Base-by-base conservation (phyloP, 2,797 vertebrate genomes). In the Falco peregrinus region DNA sequence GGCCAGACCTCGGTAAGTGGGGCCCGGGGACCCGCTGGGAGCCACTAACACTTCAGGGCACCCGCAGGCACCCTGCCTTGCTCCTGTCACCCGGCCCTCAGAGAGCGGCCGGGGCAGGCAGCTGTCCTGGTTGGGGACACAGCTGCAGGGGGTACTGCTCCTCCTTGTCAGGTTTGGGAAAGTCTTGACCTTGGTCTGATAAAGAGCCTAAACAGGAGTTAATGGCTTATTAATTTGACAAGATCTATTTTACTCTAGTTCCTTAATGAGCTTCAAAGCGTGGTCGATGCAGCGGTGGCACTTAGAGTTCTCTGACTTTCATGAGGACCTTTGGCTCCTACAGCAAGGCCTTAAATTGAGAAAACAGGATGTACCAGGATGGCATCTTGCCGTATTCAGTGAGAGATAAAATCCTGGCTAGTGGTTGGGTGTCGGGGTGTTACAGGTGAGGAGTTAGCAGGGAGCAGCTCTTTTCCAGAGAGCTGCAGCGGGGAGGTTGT, bases 1-100 rank as follows among this genome's bases (percentile, higher is more conserved):
- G 95, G 98, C 82, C 99, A 99, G 96, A 98, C 98, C 95, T 99
- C 99, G 91, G 99, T 99, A 95, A 98, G 98, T 31, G 33, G 29
- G 15, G 53, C 28, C 28, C 6, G 59, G 24, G 19, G 35, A 14
- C 3, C 11, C 0, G 1, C 8, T 25, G 53, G 56, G 21, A 81
- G 18, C 39, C 39, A 11, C 39, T 59, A 7, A 5, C 1, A 1
- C 0, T 0, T 19, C 35, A 33, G 33, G 75, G 43, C 16, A 17
- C 43, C 43, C 47, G 84, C 20, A 16, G 60, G 28, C 68, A 61
- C 28, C 61, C 37, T 13, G 69, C n/a, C 18, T 47, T 20, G 54
- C 60, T 54, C 47, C 0, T 1, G 25, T 73, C 89, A 56, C 17
- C 35, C 54, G 2, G 0, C 11, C 28, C 54, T 57, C 5, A 0